phyloP scores from a whole-genome alignment of 2,113 vertebrate species.

The Quiscalus mexicanus region DNA sequence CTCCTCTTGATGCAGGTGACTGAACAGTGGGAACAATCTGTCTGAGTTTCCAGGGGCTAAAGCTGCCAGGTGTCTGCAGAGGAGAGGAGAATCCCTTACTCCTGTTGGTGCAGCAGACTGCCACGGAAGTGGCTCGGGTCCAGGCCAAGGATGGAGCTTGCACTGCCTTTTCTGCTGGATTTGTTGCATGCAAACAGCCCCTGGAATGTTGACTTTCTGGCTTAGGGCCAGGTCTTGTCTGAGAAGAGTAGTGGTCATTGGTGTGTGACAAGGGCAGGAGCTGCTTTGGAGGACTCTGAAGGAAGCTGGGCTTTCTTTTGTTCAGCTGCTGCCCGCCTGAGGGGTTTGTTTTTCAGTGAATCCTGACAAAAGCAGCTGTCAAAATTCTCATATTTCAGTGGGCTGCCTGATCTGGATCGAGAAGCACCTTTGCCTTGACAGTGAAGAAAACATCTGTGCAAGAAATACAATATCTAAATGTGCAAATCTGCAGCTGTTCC shows the following conservation, averaged over 20 bases:
- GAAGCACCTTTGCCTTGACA: not conserved
- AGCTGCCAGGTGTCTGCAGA: not conserved
- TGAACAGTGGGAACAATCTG: not conserved
- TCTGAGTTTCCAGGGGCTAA: not conserved
- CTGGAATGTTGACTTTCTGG: not conserved
- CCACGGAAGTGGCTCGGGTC: not conserved
- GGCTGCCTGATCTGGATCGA: not conserved
- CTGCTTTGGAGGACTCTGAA: not conserved
- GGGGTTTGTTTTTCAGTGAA: not conserved
- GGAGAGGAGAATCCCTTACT: not conserved
- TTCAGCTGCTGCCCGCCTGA: not conserved
- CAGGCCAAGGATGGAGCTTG: fast-evolving
- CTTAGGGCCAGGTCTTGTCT: not conserved
- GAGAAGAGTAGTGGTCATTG: not conserved
- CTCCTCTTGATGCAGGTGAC: not conserved
- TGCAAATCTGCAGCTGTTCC: not conserved
- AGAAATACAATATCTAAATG: not conserved
- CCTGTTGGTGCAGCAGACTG: not conserved
- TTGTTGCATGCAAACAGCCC: not conserved
- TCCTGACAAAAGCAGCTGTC: not conserved
- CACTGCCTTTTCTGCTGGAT: not conserved
- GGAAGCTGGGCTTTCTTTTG: not conserved
- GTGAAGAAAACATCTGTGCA: not conserved
- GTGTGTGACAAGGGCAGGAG: not conserved
- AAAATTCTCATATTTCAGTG: not conserved